Evolutionary conservation across 1,140 invertebrate species (phyloP), one percentile per base, ranked within the genome.

Genomic region (Aleiodes sp.): DNA sequence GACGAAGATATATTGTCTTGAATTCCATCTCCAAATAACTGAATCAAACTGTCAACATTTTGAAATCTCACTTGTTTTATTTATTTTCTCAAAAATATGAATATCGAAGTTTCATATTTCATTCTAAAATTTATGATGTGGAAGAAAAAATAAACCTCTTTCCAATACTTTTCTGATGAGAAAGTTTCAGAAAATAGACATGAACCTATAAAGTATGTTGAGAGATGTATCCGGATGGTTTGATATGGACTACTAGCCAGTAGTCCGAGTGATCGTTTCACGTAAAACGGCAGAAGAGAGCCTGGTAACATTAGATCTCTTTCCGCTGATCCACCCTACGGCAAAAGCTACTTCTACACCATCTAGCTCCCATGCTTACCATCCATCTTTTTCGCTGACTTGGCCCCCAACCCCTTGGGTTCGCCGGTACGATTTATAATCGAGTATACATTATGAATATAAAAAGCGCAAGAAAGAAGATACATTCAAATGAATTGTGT

Each of bases 371-470:
- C 46, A 37, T 16, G 14, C 26, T 61, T 21, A 37, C 65, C 70
- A 77, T 79, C 71, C 59, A 78, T 77, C 75, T 77, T 71, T 73
- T 74, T 73, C 66, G 57, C 72, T 75, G 72, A 77, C 70, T 75
- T 37, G 46, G 61, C 46, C 46, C 73, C 33, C 61, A 4, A 41
- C 61, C 71, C 65, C n/a, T 19, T 6, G 9, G 9, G 19, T 46
- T 64, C 57, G 63, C 66, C 46, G 63, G 37, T 43, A 59, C 70
- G 65, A 75, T 75, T 75, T 74, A 75, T 72, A 75, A 75, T 72
- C 70, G 70, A 67, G 70, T 24, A 75, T 70, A 63, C 59, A 60
- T 28, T 24, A 43, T 67, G 24, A 67, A 60, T 29, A 41, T n/a
- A 63, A n/a, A 68, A 57, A 61, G 2, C n/a, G 63, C 26, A 24